phyloP scores from a whole-genome alignment of 1,140 invertebrate species.

The Cydia pomonella region DNA sequence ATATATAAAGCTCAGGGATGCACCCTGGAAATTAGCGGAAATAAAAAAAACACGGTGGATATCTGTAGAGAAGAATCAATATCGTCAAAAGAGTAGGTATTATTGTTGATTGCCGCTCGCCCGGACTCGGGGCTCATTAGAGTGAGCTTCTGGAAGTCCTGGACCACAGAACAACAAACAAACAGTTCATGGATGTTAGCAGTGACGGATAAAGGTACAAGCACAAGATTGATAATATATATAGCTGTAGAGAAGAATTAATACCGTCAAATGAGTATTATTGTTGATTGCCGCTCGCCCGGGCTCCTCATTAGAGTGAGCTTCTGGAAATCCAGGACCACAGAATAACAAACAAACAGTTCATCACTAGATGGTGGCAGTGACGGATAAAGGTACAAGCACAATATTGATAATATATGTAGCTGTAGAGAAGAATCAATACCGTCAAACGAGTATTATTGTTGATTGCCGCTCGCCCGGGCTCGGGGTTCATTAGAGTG shows the following conservation, averaged over 20 bases:
- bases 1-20: no score
- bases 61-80: not conserved
- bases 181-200: no score
- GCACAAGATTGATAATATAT: no score
- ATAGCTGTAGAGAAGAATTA: not conserved
- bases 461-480: not conserved
- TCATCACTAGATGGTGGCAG: no score
- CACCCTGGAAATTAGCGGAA: no score
- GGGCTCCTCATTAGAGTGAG: conserved; percentile 4
- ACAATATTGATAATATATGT: no score
- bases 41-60: no score
- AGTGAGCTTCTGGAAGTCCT: not conserved
- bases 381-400: no score
- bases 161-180: conserved; percentile 8
- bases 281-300: not conserved
- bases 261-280: not conserved
- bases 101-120: conserved; percentile 2
- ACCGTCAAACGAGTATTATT: conserved; percentile 1
- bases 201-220: no score
- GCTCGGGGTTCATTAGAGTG: conserved; percentile 6
- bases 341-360: conserved; percentile 8
- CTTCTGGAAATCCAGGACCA: not conserved
- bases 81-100: not conserved
- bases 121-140: not conserved
- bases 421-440: not conserved